Conservation (phyloP, 2,888 invertebrate genomes). For the Matsumyia berberina region DNA sequence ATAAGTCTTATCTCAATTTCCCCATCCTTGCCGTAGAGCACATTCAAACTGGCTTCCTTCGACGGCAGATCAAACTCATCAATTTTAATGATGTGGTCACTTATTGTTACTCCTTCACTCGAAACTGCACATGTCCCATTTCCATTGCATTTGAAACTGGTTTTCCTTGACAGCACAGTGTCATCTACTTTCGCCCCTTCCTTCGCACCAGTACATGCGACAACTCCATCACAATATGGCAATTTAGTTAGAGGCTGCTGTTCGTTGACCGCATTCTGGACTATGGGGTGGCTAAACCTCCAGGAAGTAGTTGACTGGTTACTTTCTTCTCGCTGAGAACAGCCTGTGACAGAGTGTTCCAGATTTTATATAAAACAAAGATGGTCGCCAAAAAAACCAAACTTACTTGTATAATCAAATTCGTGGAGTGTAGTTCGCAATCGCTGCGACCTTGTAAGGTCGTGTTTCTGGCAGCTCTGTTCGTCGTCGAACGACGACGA, state of each 20-base stretch:
- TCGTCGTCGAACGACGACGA: constrained; percentile 80
- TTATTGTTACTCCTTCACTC: constrained; percentile 8
- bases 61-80: constrained; percentile 76
- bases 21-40: constrained; percentile 72
- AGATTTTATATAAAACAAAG: neutral
- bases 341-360: constrained; percentile 80
- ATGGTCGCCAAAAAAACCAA: neutral
- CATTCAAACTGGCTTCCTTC: constrained; percentile 77
- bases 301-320: constrained; percentile 78
- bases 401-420: constrained; percentile 84
- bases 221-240: constrained; percentile 48
- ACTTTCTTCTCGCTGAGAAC: constrained; percentile 82
- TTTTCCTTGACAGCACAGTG: constrained; percentile 42
- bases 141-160: constrained; percentile 59
- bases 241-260: constrained; percentile 64
- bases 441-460: constrained; percentile 86
- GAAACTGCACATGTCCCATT: constrained; percentile 31
- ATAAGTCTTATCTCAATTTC: constrained; percentile 76
- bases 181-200: neutral
- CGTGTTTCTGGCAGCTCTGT: constrained; percentile 86
- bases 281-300: constrained; percentile 63
- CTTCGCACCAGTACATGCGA: constrained; percentile 33
- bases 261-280: constrained; percentile 45
- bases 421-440: constrained; percentile 84
- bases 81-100: constrained; percentile 72